Base-by-base conservation (phyloP, 64 coral and sea anemone species). In the Actinia equina region DNA sequence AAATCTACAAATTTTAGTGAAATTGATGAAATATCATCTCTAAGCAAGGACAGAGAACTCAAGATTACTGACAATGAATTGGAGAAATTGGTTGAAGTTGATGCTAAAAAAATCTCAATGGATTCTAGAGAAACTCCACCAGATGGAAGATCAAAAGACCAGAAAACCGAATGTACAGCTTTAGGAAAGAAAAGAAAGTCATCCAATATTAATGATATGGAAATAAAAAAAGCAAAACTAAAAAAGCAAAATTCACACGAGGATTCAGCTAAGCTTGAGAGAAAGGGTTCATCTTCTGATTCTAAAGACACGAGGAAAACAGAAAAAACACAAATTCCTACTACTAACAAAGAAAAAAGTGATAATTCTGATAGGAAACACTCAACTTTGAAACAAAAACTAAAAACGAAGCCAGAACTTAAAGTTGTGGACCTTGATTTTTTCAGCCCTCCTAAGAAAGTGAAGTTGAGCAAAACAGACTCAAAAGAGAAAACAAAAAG, bases 241-340 rank as follows among this genome's bases (percentile, higher is more conserved):
- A 88, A 82, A 81, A 78, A 80, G 87, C 77, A 88, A 63, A 59
- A 81, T 79, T 80, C 54, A 88, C 44, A 49, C n/a, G 43, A 51
- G 6, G 49, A 44, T 51, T 81, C 17, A 13, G 69, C 20, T 14
- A 41, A 74, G 14, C 26, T 41, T 27, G 27, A 74, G 1, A 74
- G 11, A 11, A 74, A 74, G 13, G 20, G 15, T 23, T 27, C 26
- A 30, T 74, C 26, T 42, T 7, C 26, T 4, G 25, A 41, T 14
- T 74, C 69, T 42, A 74, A 74, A 41, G 69, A 74, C 2, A 14
- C 11, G 41, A 74, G 41, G 12, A 74, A 41, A 2, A 15, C 4
- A 4, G 69, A 74, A 41, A 74, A 74, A 74, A 41, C n/a, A 15
- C 37, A 74, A 42, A 41, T 13, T 41, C 12, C 69, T 74, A 74